These are phyloP conservation scores for Ceratosolen solmsi DNA, from an alignment of 1,140 invertebrate genomes.

Conservation along the genomic window DNA sequence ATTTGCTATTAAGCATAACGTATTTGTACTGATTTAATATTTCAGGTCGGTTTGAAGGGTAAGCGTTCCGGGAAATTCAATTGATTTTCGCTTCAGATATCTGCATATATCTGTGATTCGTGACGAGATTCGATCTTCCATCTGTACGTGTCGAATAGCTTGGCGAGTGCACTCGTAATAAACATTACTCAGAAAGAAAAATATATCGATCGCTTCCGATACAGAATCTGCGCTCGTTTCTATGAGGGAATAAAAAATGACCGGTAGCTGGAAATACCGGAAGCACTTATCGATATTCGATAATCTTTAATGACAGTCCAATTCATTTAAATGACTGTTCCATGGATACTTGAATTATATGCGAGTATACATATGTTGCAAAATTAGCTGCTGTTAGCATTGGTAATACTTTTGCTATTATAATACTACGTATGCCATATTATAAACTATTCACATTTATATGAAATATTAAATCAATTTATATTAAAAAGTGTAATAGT, in stretches of 20 bases:
- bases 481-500: too few relatives aligned
- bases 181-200: background rate
- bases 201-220: conserved; percentile 17
- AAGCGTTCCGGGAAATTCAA: conserved; percentile 8
- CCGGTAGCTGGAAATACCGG: background rate
- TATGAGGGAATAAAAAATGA: background rate
- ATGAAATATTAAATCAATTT: too few relatives aligned
- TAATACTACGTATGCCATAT: too few relatives aligned
- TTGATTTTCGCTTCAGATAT: conserved; percentile 7
- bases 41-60: conserved; percentile 36
- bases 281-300: conserved; percentile 36
- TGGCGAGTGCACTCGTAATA: background rate
- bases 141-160: background rate
- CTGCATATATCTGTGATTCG: background rate
- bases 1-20: background rate
- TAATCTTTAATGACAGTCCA: conserved; percentile 13
- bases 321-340: background rate
- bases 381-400: too few relatives aligned
- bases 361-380: too few relatives aligned
- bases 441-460: too few relatives aligned
- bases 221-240: background rate
- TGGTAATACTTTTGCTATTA: too few relatives aligned
- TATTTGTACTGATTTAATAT: conserved; percentile 41
- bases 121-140: conserved; percentile 18
- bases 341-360: background rate